These are phyloP conservation scores for Ephestia elutella DNA, from an alignment of 1,140 invertebrate species.

Conservation along the genomic window DNA sequence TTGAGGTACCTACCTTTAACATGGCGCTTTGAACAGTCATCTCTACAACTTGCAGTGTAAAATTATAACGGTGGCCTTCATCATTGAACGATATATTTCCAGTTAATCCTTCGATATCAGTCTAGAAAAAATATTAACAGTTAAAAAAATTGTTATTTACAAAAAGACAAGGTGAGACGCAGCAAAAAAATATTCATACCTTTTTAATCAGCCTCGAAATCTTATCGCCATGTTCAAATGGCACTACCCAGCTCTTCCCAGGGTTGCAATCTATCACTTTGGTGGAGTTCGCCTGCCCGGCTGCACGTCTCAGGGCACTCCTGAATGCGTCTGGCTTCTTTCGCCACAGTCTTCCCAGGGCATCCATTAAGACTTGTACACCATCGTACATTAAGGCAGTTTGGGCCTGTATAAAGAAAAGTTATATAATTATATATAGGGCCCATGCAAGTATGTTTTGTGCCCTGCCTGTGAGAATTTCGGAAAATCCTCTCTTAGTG, in stretches of 20 bases:
- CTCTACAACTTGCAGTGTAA: conserved; percentile 94
- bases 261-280: conserved; percentile 88
- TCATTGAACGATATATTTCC: conserved; percentile 94
- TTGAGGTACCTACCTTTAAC: conserved; percentile 84
- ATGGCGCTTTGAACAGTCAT: conserved; percentile 94
- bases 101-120: conserved; percentile 91
- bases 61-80: conserved; percentile 91
- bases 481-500: no score
- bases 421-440: no score
- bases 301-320: conserved; percentile 79
- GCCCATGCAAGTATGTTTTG: no score
- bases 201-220: conserved; percentile 90
- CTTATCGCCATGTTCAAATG: conserved; percentile 93
- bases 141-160: no score
- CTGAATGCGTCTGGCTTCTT: conserved; percentile 89
- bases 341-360: conserved; percentile 87
- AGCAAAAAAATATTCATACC: conserved; percentile 71
- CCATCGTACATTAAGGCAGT: conserved; percentile 96
- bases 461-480: no score
- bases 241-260: conserved; percentile 85
- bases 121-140: conserved; percentile 50
- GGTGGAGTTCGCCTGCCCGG: conserved; percentile 77
- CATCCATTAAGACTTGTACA: conserved; percentile 91
- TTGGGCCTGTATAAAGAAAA: conserved; percentile 78
- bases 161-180: no score